Conservation (phyloP, 2,797 vertebrate genomes). For the Epinephelus malabaricus region DNA sequence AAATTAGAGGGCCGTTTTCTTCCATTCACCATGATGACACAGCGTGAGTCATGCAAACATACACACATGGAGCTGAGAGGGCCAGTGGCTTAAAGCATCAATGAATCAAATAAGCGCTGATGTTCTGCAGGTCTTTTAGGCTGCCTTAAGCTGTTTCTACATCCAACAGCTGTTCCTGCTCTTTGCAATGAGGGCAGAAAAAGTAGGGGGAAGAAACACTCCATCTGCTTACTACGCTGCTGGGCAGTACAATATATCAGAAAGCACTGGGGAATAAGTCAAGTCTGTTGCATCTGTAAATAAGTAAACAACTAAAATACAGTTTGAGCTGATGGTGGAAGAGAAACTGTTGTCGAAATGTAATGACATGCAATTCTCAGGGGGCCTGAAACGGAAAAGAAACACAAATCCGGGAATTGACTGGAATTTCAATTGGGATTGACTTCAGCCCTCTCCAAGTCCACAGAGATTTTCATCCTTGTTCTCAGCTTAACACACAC, state of each 20-base stretch:
- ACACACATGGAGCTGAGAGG: conserved; percentile 59
- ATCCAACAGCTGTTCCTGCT: conserved; percentile 71
- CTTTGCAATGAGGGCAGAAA: conserved; percentile 51
- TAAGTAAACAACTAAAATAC: conserved; percentile 59
- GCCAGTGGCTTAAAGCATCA: conserved; percentile 68
- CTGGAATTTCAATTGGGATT: conserved; percentile 53
- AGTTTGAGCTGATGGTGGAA: conserved; percentile 42
- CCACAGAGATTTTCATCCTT: conserved; percentile 33
- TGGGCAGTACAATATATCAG: conserved; percentile 57
- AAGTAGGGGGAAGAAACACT: conserved; percentile 16
- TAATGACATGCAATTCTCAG: conserved; percentile 39
- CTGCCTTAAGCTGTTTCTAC: conserved; percentile 73
- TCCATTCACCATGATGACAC: conserved; percentile 53
- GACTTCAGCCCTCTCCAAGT: conserved; percentile 29
- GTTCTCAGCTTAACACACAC: conserved; percentile 1
- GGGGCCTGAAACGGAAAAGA: not conserved
- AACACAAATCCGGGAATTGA: conserved; percentile 23
- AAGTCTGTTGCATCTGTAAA: conserved; percentile 65
- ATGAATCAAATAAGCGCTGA: conserved; percentile 70
- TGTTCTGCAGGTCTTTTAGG: conserved; percentile 71
- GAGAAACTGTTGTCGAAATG: conserved; percentile 24
- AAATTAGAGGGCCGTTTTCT: conserved; percentile 53
- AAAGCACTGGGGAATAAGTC: conserved; percentile 55
- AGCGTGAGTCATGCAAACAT: conserved; percentile 70
- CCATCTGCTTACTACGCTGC: conserved; percentile 64